Percentiles rank a stretch among this genome's conserved stretches.
These are phyloP conservation scores for Hirtodrosophila trivittata DNA, from an alignment of 2,888 invertebrate genomes.

Conservation along the genomic window DNA sequence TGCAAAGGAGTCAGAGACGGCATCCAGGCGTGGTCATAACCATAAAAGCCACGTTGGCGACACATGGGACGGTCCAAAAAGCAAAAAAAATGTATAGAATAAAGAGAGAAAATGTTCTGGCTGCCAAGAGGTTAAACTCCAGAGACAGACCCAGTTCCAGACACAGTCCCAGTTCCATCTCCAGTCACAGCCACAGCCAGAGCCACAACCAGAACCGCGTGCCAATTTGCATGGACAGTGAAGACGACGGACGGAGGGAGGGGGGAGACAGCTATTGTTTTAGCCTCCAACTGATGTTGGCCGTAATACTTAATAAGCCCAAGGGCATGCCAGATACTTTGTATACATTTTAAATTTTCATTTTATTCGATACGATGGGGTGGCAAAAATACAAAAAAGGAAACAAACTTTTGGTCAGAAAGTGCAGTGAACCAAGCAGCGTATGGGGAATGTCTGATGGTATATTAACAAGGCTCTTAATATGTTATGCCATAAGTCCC, in stretches of 20 bases:
- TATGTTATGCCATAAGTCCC: slow-evolving; percentile 21
- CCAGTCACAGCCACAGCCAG: slow-evolving; percentile 1
- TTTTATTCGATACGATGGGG: slow-evolving; percentile 46
- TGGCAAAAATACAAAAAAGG: slow-evolving; percentile 34
- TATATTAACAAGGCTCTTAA: slow-evolving; percentile 13
- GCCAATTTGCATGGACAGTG: slow-evolving; percentile 34
- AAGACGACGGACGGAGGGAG: not conserved
- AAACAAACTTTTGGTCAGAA: slow-evolving; percentile 4
- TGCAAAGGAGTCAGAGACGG: slow-evolving; percentile 27
- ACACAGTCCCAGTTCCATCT: not conserved
- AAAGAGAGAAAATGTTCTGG: slow-evolving; percentile 24
- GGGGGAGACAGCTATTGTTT: slow-evolving; percentile 32
- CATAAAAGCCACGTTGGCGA: slow-evolving; percentile 76
- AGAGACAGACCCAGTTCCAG: slow-evolving; percentile 42
- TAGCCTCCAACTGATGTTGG: slow-evolving; percentile 28
- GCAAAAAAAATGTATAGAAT: slow-evolving; percentile 24
- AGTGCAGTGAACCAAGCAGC: slow-evolving; percentile 18
- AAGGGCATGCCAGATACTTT: slow-evolving; percentile 59
- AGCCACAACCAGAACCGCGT: slow-evolving; percentile 27
- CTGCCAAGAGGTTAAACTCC: slow-evolving; percentile 74
- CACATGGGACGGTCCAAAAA: slow-evolving; percentile 68
- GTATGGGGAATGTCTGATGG: slow-evolving; percentile 10
- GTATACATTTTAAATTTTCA: slow-evolving; percentile 54
- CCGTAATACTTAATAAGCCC: slow-evolving; percentile 64
- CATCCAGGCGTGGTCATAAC: slow-evolving; percentile 66